Conservation (phyloP, 2,888 invertebrate species). For the Nebria brevicollis region DNA sequence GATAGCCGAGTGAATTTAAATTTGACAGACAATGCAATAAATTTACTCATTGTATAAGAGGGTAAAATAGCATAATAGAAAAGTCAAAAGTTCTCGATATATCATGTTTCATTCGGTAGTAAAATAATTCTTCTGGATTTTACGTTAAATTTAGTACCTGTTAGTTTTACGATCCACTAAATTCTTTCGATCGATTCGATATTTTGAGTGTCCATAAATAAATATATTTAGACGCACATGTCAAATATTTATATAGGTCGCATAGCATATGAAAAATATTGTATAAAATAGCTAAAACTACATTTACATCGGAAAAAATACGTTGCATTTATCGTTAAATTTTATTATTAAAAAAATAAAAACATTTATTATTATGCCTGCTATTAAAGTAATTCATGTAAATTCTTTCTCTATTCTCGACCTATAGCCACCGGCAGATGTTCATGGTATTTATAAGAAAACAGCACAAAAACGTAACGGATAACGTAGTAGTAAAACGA, state of each 20-base stretch:
- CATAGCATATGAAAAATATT: too few relatives aligned
- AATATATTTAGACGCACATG: not conserved
- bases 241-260: not conserved
- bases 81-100: not conserved
- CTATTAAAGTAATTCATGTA: not conserved
- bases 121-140: not conserved
- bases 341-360: too few relatives aligned
- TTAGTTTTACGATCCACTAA: not conserved
- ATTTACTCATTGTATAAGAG: not conserved
- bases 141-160: not conserved
- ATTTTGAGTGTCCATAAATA: not conserved
- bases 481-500: conserved; percentile 1
- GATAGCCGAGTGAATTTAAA: too few relatives aligned
- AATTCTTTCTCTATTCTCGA: not conserved
- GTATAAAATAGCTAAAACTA: too few relatives aligned
- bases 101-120: not conserved
- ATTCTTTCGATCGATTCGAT: not conserved
- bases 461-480: not conserved
- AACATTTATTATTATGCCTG: too few relatives aligned
- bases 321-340: too few relatives aligned
- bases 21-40: too few relatives aligned
- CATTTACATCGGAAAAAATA: too few relatives aligned
- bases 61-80: not conserved
- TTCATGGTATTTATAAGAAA: not conserved
- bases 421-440: not conserved